Conservation (phyloP, 2,113 vertebrate genomes). For the Neotragus pygmaeus region DNA sequence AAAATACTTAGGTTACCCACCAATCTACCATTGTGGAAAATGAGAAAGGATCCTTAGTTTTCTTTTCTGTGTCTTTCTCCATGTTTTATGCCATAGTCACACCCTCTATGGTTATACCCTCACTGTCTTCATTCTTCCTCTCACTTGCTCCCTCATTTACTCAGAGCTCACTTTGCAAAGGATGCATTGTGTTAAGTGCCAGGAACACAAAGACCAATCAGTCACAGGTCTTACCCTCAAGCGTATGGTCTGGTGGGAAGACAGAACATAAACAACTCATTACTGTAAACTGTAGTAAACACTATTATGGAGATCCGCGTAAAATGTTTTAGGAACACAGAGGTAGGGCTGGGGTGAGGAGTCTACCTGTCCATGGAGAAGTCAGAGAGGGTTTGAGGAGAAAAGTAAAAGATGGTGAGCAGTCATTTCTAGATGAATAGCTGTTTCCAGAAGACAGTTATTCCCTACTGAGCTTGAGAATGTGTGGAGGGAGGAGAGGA, state of each 20-base stretch:
- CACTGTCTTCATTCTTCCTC: neutral
- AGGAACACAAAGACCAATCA: neutral
- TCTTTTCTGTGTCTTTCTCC: neutral
- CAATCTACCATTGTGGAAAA: neutral
- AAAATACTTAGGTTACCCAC: neutral
- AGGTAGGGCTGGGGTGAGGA: no score
- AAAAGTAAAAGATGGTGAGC: neutral
- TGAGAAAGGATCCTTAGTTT: neutral
- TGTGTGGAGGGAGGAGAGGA: neutral
- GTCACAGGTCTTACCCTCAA: neutral
- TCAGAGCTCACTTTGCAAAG: neutral
- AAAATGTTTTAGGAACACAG: neutral
- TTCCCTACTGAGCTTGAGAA: neutral
- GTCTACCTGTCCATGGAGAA: neutral
- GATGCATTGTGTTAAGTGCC: neutral
- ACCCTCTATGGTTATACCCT: neutral
- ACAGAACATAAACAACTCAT: neutral
- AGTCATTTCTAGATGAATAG: neutral
- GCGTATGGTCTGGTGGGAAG: neutral
- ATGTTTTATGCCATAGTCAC: neutral
- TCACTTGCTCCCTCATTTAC: neutral
- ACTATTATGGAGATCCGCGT: neutral
- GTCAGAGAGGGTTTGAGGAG: neutral
- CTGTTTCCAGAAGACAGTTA: neutral
- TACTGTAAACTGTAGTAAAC: rapidly evolving